A percentile compares a stretch with the other conserved stretches of the same genome.
Conservation (phyloP, 2,113 vertebrate genomes). For the Fulmarus glacialis region DNA sequence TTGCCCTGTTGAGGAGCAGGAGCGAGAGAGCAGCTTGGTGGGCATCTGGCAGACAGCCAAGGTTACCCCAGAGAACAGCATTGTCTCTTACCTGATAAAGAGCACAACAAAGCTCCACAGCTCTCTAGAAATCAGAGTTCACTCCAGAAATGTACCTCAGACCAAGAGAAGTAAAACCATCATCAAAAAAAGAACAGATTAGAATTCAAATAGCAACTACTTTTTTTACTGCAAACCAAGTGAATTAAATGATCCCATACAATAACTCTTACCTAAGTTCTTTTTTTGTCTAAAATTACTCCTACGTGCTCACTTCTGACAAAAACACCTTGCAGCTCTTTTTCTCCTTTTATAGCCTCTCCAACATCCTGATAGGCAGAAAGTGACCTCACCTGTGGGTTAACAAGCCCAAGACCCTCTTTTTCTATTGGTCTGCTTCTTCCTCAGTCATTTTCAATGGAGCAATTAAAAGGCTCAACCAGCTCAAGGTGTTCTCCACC, state of each 20-base stretch:
- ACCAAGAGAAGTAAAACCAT: not conserved
- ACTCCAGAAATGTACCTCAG: not conserved
- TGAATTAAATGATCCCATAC: not conserved
- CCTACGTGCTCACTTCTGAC: not conserved
- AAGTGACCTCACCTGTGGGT: not conserved
- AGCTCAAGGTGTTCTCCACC: not conserved
- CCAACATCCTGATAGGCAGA: not conserved
- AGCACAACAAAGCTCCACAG: not conserved
- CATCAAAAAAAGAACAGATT: not conserved
- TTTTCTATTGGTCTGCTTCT: not conserved
- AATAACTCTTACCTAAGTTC: not conserved
- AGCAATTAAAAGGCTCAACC: not conserved
- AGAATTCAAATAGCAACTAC: not conserved
- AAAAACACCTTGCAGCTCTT: accelerated
- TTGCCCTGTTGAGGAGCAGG: not conserved
- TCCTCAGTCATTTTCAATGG: not conserved
- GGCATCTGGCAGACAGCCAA: not conserved
- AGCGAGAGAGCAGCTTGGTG: not conserved
- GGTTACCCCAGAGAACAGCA: not conserved
- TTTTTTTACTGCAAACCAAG: not conserved
- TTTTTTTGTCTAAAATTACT: not conserved
- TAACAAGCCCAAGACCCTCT: not conserved
- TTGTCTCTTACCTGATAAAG: not conserved
- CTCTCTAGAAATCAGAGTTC: not conserved
- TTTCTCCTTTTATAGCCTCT: not conserved